These are phyloP conservation scores for Xanthorhoe spadicearia DNA, from an alignment of 2,888 invertebrate species.

Conservation along the genomic window DNA sequence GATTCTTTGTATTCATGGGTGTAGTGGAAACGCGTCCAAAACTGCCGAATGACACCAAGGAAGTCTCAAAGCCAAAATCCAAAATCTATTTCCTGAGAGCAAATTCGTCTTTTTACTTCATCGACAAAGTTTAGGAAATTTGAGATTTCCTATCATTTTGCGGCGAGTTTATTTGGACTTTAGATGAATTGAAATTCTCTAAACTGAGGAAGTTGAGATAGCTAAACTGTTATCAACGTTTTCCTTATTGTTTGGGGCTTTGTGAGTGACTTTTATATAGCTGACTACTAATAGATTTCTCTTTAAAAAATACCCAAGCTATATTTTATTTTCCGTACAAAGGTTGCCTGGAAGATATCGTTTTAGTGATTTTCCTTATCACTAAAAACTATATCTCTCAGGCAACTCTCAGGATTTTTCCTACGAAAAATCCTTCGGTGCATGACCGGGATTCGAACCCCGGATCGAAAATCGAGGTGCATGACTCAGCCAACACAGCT, in stretches of 20 bases:
- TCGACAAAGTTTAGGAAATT: constrained; percentile 44
- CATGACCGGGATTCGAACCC: no score
- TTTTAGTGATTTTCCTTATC: no score
- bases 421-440: no score
- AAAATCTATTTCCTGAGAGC: constrained; percentile 47
- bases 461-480: no score
- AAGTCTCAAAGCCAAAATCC: constrained; percentile 45
- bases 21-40: constrained; percentile 27
- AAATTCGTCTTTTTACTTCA: constrained; percentile 44
- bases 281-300: background rate
- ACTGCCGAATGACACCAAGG: constrained; percentile 41
- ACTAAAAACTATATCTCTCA: no score
- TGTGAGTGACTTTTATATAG: background rate
- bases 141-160: constrained; percentile 44
- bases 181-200: constrained; percentile 8
- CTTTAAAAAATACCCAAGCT: no score
- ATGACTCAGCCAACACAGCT: no score
- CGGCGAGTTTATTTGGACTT: constrained; percentile 35
- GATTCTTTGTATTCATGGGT: background rate
- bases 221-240: background rate
- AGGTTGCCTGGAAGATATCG: no score
- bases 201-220: constrained; percentile 1
- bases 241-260: background rate
- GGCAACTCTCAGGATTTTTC: no score
- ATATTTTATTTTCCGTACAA: no score